These are phyloP conservation scores for Perdita meconis DNA, from an alignment of 2,888 invertebrate genomes.

Conservation along the genomic window DNA sequence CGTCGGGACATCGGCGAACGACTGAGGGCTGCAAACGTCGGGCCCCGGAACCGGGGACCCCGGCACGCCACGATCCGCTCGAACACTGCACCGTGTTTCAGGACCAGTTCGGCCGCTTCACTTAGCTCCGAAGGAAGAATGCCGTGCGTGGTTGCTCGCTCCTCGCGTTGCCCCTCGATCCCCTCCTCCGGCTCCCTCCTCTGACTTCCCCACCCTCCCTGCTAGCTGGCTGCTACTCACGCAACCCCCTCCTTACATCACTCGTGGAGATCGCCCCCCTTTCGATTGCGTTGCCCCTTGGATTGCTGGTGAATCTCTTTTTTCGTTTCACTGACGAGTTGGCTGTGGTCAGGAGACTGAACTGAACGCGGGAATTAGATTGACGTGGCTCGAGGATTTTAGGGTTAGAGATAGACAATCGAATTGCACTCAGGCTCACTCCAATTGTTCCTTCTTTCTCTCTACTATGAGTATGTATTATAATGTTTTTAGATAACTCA, in stretches of 20 bases:
- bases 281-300: conserved; percentile 54
- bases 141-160: conserved; percentile 71
- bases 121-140: conserved; percentile 75
- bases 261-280: conserved; percentile 51
- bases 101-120: conserved; percentile 80
- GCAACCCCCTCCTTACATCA: conserved; percentile 52
- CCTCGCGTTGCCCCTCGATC: conserved; percentile 41
- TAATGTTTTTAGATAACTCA: background rate
- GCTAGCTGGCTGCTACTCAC: conserved; percentile 43
- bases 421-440: background rate
- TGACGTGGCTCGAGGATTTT: background rate
- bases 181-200: conserved; percentile 43
- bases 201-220: conserved; percentile 43
- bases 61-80: conserved; percentile 73
- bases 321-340: conserved; percentile 45
- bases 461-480: background rate
- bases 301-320: conserved; percentile 51
- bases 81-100: conserved; percentile 72
- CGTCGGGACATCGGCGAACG: conserved; percentile 81
- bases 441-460: background rate
- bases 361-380: conserved; percentile 28
- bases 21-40: conserved; percentile 80
- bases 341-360: conserved; percentile 56
- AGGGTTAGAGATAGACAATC: background rate
- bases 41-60: conserved; percentile 74